Conservation (phyloP, 2,797 vertebrate genomes). For the Urosaurus nigricauda region DNA sequence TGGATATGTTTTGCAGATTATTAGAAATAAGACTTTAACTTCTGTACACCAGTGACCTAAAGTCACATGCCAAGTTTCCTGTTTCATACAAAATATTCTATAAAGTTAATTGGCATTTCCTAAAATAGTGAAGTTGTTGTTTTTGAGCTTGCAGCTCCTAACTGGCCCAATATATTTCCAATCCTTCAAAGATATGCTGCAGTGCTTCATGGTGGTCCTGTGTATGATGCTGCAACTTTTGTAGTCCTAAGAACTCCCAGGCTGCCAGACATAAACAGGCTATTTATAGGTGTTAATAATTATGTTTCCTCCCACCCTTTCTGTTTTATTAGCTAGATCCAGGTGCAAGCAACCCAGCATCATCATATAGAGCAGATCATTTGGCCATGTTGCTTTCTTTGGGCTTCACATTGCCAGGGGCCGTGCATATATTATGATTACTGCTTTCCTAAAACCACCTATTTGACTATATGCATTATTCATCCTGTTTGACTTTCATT, state of each 20-base stretch:
- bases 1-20: not conserved
- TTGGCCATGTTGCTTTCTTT: constrained; percentile 1
- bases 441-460: constrained; percentile 19
- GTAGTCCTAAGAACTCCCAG: constrained; percentile 20
- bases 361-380: not conserved
- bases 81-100: not conserved
- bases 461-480: constrained; percentile 43
- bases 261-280: constrained; percentile 20
- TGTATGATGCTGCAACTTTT: not conserved
- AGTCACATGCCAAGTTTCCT: not conserved
- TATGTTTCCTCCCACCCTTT: constrained; percentile 1
- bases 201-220: constrained; percentile 20
- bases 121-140: not conserved
- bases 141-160: constrained; percentile 5
- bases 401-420: constrained; percentile 1
- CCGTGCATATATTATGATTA: constrained; percentile 10
- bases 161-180: not conserved
- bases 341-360: constrained; percentile 17
- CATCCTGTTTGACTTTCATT: constrained; percentile 32
- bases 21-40: not conserved
- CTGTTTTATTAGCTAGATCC: constrained; percentile 31
- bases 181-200: not conserved
- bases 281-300: constrained; percentile 38
- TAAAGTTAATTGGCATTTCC: not conserved
- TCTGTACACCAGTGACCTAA: not conserved